A percentile compares a stretch with the other conserved stretches of the same genome.
These are phyloP conservation scores for Agonum fuliginosum DNA, from an alignment of 2,888 invertebrate genomes.

Conservation along the genomic window DNA sequence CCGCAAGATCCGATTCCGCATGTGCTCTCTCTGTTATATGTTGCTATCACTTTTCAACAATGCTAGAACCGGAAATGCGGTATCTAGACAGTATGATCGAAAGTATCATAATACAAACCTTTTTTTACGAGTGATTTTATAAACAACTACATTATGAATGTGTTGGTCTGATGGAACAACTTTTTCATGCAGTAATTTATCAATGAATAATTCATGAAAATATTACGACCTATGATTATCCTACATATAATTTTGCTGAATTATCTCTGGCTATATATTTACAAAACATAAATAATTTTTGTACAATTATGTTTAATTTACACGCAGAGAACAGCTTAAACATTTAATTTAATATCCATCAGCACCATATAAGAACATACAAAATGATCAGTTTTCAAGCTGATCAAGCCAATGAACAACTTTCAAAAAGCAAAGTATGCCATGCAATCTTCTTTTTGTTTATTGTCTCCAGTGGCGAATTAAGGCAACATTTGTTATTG, in stretches of 20 bases:
- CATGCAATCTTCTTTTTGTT: neutral
- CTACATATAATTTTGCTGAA: neutral
- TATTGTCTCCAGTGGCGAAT: too few species aligned
- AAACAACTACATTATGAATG: neutral
- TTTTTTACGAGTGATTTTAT: too few species aligned
- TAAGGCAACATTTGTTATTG: too few species aligned
- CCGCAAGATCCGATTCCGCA: too few species aligned
- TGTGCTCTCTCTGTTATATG: too few species aligned
- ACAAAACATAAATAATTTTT: conserved; percentile 15
- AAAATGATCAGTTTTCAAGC: conserved; percentile 1
- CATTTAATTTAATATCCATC: conserved; percentile 17
- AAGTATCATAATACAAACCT: too few species aligned
- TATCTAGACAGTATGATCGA: too few species aligned
- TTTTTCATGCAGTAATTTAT: neutral
- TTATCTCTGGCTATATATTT: neutral
- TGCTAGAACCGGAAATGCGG: too few species aligned
- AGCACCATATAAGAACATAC: neutral
- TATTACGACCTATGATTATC: neutral
- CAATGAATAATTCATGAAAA: neutral
- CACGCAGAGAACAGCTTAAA: neutral
- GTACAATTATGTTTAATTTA: conserved; percentile 6
- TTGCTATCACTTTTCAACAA: too few species aligned
- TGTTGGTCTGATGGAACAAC: neutral
- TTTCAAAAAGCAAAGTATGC: conserved; percentile 13
- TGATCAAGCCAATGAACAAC: neutral